Conservation (phyloP, 2,888 invertebrate genomes). For the Timandra comae region DNA sequence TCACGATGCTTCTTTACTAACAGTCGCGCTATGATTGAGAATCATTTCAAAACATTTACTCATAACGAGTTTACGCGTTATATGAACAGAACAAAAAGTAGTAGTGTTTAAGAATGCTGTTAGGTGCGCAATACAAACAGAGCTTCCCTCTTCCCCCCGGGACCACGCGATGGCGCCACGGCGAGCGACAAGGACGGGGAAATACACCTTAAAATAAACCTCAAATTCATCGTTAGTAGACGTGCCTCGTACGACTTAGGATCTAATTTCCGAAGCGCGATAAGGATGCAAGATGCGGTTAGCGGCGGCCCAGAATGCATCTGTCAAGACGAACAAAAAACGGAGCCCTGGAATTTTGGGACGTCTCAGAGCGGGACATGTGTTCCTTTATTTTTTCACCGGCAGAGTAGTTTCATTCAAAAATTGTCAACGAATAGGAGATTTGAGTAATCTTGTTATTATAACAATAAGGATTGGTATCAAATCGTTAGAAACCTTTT, state of each 20-base stretch:
- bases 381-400: constrained; percentile 69
- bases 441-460: constrained; percentile 74
- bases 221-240: constrained; percentile 58
- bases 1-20: constrained; percentile 57
- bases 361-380: constrained; percentile 63
- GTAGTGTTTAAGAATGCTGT: constrained; percentile 59
- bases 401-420: constrained; percentile 67
- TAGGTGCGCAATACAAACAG: constrained; percentile 52
- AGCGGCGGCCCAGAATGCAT: constrained; percentile 72
- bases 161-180: constrained; percentile 56
- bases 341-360: constrained; percentile 69
- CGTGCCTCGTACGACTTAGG: constrained; percentile 43
- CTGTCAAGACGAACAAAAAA: constrained; percentile 71
- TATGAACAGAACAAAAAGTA: constrained; percentile 49
- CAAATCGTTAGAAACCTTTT: constrained; percentile 34
- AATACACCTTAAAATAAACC: constrained; percentile 69
- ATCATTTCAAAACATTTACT: constrained; percentile 40
- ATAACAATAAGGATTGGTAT: constrained; percentile 53
- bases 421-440: constrained; percentile 68
- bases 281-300: constrained; percentile 73
- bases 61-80: constrained; percentile 18
- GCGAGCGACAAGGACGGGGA: constrained; percentile 61
- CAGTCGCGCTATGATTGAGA: constrained; percentile 33
- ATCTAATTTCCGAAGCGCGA: constrained; percentile 60
- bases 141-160: constrained; percentile 48